phyloP scores from a whole-genome alignment of 2,113 vertebrate genomes.

The Edolisoma coerulescens region DNA sequence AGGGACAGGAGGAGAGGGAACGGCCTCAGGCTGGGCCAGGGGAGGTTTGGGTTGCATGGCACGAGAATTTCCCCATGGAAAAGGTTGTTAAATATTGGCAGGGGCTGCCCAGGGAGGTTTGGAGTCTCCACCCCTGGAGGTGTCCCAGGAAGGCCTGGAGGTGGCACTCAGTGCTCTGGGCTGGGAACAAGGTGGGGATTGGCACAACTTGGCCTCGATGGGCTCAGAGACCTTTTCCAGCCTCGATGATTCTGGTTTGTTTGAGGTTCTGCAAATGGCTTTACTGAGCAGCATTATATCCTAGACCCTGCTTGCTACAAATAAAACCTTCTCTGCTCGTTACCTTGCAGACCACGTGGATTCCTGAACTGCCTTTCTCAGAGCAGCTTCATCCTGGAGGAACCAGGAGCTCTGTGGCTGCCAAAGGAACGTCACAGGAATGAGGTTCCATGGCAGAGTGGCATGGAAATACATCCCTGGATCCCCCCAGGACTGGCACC shows the following conservation, averaged over 20 bases:
- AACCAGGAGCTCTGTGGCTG: not conserved
- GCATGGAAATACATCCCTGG: not conserved
- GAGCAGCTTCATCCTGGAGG: not conserved
- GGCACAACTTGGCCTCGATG: fast-evolving
- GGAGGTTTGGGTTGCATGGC: not conserved
- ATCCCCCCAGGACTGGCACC: not conserved
- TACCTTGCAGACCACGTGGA: not conserved
- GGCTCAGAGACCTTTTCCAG: fast-evolving
- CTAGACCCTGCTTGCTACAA: not conserved
- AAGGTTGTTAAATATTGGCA: fast-evolving
- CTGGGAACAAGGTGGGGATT: not conserved
- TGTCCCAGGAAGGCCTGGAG: fast-evolving
- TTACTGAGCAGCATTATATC: not conserved
- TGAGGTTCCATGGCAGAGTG: not conserved
- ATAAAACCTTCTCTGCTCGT: not conserved
- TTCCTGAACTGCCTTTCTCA: not conserved
- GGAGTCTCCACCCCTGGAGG: not conserved
- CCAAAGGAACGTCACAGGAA: not conserved
- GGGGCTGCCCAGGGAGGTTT: not conserved
- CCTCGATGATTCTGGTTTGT: not conserved
- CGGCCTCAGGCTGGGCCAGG: fast-evolving
- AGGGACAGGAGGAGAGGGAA: not conserved
- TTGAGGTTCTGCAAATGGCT: not conserved
- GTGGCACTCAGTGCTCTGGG: not conserved
- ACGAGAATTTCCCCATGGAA: fast-evolving